A percentile compares a stretch with the other conserved stretches of the same genome.
Evolutionary conservation across 1,140 invertebrate genomes (phyloP).

Genomic region (Pinna nobilis): DNA sequence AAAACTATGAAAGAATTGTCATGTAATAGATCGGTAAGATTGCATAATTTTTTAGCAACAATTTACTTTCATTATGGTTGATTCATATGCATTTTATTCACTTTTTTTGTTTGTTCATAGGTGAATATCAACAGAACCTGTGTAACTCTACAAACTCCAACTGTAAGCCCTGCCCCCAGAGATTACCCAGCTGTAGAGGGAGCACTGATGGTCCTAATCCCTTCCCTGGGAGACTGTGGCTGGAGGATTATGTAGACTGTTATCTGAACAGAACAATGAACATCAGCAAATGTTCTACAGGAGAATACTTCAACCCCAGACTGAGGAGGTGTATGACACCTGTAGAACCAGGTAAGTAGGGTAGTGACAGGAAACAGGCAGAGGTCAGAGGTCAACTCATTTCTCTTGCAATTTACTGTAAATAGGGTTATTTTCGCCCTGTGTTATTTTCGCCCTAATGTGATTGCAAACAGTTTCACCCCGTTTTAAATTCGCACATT

Average conservation of each 20-base stretch:
- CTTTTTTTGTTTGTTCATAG: constrained; percentile 25
- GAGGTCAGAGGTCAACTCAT: too few species aligned
- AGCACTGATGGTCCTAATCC: constrained; percentile 38
- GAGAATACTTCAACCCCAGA: constrained; percentile 27
- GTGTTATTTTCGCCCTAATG: too few species aligned
- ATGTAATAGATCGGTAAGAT: too few species aligned
- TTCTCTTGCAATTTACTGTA: too few species aligned
- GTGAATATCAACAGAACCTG: constrained; percentile 49
- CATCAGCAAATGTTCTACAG: constrained; percentile 17
- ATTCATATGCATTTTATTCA: too few species aligned
- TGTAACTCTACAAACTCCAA: constrained; percentile 26
- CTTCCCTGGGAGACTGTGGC: constrained; percentile 29
- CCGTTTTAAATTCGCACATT: too few species aligned
- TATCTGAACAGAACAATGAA: constrained; percentile 36
- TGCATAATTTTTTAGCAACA: too few species aligned
- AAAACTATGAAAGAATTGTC: too few species aligned
- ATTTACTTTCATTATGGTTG: too few species aligned
- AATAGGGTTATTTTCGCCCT: too few species aligned
- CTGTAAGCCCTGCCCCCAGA: constrained; percentile 39
- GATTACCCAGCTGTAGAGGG: constrained; percentile 45
- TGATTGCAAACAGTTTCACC: too few species aligned
- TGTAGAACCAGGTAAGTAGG: constrained; percentile 22
- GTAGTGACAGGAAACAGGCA: too few species aligned
- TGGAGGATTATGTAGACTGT: constrained; percentile 25
- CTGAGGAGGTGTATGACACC: constrained; percentile 11